Conservation (phyloP, 2,888 invertebrate species). For the Ischnus inquisitorius region DNA sequence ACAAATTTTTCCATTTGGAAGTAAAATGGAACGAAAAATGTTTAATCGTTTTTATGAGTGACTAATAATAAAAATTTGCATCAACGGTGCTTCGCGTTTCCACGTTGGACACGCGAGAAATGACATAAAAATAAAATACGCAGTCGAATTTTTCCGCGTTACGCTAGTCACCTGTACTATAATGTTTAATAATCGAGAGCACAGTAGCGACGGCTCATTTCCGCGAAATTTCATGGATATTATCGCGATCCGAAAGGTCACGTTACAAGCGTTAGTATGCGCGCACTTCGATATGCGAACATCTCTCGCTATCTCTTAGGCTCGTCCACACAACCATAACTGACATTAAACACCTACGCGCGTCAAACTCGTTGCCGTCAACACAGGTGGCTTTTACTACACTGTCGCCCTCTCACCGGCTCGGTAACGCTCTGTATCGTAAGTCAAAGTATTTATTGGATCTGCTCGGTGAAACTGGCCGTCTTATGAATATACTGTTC, state of each 20-base stretch:
- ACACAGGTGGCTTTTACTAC: conserved; percentile 37
- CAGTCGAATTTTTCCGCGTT: not conserved
- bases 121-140: not conserved
- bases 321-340: not conserved
- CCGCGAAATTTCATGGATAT: conserved; percentile 14
- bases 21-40: too few relatives aligned
- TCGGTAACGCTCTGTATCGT: not conserved
- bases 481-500: not conserved
- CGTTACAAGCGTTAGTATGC: not conserved
- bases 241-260: conserved; percentile 14
- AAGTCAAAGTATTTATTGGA: conserved; percentile 5
- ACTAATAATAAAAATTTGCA: too few relatives aligned
- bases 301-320: not conserved
- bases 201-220: conserved; percentile 9
- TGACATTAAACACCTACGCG: conserved; percentile 21
- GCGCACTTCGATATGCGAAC: not conserved
- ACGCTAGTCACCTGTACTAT: not conserved
- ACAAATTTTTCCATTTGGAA: too few relatives aligned
- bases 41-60: too few relatives aligned
- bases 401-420: not conserved
- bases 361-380: conserved; percentile 36
- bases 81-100: not conserved
- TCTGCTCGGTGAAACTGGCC: not conserved
- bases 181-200: not conserved
- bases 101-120: not conserved